Evolutionary conservation across 2,797 vertebrate genomes (phyloP).

Genomic region (Sebastes elongatus): DNA sequence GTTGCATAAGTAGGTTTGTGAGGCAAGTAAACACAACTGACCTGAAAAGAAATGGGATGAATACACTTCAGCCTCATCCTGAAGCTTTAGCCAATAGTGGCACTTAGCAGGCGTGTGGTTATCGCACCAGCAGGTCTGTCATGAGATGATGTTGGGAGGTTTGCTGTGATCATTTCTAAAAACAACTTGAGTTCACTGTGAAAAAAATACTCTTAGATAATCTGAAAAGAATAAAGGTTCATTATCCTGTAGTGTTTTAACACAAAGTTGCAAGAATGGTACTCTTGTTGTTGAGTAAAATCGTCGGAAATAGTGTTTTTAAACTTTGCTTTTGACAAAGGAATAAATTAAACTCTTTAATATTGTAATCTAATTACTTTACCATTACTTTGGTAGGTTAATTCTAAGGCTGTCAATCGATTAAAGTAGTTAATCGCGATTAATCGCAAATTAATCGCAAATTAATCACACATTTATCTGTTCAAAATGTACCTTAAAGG

Average conservation of each 20-base stretch:
- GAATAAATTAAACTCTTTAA: background rate
- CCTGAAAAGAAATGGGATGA: background rate
- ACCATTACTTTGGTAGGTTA: too few species aligned
- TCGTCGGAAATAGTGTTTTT: background rate
- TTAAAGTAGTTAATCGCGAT: too few species aligned
- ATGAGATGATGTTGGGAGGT: background rate
- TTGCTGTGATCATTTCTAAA: background rate
- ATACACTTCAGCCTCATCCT: background rate
- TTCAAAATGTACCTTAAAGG: too few species aligned
- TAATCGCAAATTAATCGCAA: too few species aligned
- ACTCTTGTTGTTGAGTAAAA: background rate
- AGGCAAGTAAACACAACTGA: slow-evolving; percentile 18
- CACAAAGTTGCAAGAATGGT: background rate
- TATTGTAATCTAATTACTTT: background rate
- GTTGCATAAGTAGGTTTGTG: slow-evolving; percentile 46
- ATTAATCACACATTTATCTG: too few species aligned
- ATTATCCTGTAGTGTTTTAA: background rate
- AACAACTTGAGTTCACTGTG: background rate
- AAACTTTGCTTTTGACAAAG: too few species aligned
- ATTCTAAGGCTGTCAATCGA: fast-evolving
- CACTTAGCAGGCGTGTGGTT: background rate
- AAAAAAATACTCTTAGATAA: background rate
- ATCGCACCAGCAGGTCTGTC: background rate
- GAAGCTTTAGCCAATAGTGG: background rate
- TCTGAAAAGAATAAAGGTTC: background rate